These are phyloP conservation scores for Norana najaformis DNA, from an alignment of 2,888 invertebrate species.

Conservation along the genomic window DNA sequence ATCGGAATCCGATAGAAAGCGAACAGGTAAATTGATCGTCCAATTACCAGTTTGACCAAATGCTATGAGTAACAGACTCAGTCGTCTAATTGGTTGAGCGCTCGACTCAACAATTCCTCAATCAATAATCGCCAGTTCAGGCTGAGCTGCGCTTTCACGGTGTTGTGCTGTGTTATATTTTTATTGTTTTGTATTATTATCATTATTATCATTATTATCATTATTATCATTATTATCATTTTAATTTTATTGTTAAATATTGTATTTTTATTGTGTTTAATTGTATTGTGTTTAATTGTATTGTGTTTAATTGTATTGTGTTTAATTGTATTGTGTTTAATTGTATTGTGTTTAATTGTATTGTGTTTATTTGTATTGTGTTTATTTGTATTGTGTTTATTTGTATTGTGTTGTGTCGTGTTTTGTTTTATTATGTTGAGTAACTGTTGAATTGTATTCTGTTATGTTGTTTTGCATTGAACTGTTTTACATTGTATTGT, in stretches of 20 bases:
- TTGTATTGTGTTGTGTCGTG: neutral
- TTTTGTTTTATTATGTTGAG: no score
- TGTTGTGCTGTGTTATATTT: neutral
- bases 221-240: neutral
- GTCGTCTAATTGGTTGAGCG: neutral
- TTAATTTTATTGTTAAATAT: neutral
- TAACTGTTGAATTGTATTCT: neutral
- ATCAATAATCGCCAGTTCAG: neutral
- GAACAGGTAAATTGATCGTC: neutral
- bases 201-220: no score
- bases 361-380: neutral
- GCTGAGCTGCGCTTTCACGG: neutral
- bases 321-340: no score
- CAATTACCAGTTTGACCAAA: neutral
- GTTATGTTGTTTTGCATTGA: neutral
- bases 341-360: no score
- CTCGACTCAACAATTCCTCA: neutral
- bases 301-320: no score
- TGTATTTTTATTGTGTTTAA: neutral
- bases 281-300: no score
- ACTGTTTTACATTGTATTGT: neutral
- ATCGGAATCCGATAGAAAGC: neutral
- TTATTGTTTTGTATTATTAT: no score
- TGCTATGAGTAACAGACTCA: neutral
- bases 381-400: neutral